Conservation (phyloP, 2,113 vertebrate species). For the Dipodomys spectabilis region DNA sequence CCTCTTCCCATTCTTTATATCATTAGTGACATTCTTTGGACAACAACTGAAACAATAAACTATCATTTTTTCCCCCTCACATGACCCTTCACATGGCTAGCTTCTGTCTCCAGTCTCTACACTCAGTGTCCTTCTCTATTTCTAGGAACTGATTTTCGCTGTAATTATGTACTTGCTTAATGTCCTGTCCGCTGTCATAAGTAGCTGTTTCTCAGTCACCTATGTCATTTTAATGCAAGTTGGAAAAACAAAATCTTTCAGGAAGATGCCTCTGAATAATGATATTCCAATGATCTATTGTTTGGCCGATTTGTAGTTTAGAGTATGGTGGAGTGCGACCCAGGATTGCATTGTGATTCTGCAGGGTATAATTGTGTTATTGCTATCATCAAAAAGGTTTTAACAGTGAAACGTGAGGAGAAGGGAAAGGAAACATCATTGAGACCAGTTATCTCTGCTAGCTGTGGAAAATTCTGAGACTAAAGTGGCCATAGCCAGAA, state of each 20-base stretch:
- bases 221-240: not conserved
- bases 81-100: not conserved
- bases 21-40: constrained; percentile 38
- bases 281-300: not conserved
- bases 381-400: constrained; percentile 10
- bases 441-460: constrained; percentile 27
- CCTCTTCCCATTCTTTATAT: constrained; percentile 50
- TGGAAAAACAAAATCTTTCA: not conserved
- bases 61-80: not conserved
- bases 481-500: constrained; percentile 48
- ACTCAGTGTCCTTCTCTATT: not conserved
- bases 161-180: not conserved
- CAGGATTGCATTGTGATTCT: not conserved
- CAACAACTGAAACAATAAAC: constrained; percentile 48
- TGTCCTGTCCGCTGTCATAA: not conserved
- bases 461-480: constrained; percentile 58
- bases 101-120: not conserved
- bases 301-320: constrained; percentile 6
- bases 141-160: not conserved
- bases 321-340: too few species aligned
- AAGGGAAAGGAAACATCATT: constrained; percentile 37
- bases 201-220: not conserved
- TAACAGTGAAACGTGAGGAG: not conserved
- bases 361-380: not conserved
- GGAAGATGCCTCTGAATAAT: not conserved